Percentiles rank a stretch among this genome's conserved stretches.
Evolutionary conservation across 1,140 invertebrate genomes (phyloP).

Genomic region (Ceratoteleas bidentatus): DNA sequence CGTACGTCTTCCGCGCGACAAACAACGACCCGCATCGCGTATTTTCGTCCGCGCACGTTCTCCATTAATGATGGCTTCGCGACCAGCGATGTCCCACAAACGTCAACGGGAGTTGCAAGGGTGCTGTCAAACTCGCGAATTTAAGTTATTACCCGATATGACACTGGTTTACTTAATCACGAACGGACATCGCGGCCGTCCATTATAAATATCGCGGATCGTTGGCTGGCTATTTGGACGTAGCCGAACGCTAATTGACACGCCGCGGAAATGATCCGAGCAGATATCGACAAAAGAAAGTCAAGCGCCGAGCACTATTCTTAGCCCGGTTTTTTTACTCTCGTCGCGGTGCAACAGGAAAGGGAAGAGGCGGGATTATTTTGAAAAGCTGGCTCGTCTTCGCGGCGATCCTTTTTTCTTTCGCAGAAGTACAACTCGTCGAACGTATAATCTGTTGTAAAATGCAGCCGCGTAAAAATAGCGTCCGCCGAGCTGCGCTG

Average conservation of each 20-base stretch:
- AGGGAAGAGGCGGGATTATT: constrained; percentile 68
- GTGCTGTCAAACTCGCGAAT: constrained; percentile 43
- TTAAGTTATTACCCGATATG: constrained; percentile 38
- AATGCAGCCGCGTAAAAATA: constrained; percentile 76
- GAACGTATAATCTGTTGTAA: constrained; percentile 75
- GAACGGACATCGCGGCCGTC: constrained; percentile 3
- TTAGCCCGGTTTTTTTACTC: constrained; percentile 70
- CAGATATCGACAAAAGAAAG: constrained; percentile 61
- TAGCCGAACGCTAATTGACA: too few species aligned
- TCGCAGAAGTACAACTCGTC: constrained; percentile 54
- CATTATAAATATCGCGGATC: constrained; percentile 35
- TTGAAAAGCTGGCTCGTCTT: constrained; percentile 67
- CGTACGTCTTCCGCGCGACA: constrained; percentile 5
- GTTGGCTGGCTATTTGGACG: too few species aligned
- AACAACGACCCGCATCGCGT: constrained; percentile 38
- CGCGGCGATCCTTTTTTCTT: constrained; percentile 56
- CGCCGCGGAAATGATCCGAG: constrained; percentile 31
- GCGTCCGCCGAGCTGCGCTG: too few species aligned
- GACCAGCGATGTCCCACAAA: constrained; percentile 48
- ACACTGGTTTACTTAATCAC: constrained; percentile 41
- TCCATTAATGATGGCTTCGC: constrained; percentile 36
- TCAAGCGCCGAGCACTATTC: constrained; percentile 69
- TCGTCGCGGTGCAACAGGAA: constrained; percentile 61
- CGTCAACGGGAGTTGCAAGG: constrained; percentile 31
- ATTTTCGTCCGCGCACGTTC: constrained; percentile 43